Evolutionary conservation across 2,113 vertebrate species (phyloP).

Genomic region (Meriones unguiculatus): DNA sequence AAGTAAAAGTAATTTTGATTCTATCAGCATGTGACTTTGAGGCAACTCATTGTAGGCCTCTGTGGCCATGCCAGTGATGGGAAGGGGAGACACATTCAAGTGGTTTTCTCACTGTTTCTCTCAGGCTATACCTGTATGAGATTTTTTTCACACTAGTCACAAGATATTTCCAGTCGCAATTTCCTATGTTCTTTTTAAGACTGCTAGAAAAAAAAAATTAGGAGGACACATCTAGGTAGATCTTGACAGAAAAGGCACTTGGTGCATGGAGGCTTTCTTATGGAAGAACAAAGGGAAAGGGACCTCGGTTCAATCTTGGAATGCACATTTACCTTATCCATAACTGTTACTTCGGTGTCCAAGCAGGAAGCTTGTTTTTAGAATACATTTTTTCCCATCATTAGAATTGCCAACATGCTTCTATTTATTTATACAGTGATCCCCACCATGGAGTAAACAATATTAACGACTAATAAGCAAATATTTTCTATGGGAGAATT

Average conservation of each 20-base stretch:
- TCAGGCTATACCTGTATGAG: not conserved
- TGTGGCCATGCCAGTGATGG: accelerated
- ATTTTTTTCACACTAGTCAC: not conserved
- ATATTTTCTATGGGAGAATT: not conserved
- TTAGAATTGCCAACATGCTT: not conserved
- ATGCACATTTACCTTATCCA: not conserved
- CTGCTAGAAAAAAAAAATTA: not conserved
- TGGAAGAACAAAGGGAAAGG: not conserved
- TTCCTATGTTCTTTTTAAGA: not conserved
- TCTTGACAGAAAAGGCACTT: not conserved
- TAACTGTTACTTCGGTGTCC: not conserved
- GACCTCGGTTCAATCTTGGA: not conserved
- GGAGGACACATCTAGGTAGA: not conserved
- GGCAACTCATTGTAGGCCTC: not conserved
- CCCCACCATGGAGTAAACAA: not conserved
- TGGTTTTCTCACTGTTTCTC: not conserved
- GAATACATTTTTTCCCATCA: not conserved
- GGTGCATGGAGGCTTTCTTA: not conserved
- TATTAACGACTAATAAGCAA: not conserved
- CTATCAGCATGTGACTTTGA: not conserved
- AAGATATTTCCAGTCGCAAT: not conserved
- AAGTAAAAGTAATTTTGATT: not conserved
- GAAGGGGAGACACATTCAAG: not conserved
- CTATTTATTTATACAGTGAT: constrained; percentile 37
- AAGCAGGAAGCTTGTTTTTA: not conserved